phyloP scores from a whole-genome alignment of 2,113 vertebrate genomes.

The Corvus cornix region DNA sequence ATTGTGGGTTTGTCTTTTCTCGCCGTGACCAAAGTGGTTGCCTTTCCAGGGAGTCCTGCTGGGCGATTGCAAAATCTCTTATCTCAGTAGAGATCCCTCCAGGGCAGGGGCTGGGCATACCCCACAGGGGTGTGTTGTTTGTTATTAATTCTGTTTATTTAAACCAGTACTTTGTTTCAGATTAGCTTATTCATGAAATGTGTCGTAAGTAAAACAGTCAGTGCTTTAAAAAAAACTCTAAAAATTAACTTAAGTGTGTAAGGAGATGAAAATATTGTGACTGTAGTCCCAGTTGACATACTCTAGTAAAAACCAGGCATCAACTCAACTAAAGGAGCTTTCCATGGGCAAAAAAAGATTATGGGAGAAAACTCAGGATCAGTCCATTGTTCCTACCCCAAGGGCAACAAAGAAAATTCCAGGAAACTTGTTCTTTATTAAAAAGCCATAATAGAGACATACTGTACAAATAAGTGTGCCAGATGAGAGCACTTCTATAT shows the following conservation, averaged over 20 bases:
- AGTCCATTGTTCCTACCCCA: background rate
- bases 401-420: background rate
- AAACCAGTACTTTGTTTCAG: background rate
- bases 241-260: background rate
- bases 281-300: background rate
- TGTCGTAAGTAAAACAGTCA: background rate
- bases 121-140: background rate
- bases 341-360: background rate
- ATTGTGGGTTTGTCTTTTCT: no score
- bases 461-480: slow-evolving; percentile 4
- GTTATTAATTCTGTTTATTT: background rate
- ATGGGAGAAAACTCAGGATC: background rate
- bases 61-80: no score
- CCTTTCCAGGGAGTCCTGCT: no score
- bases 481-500: slow-evolving; percentile 29
- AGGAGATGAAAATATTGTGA: background rate
- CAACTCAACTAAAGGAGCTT: background rate
- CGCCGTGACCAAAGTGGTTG: no score
- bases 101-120: no score
- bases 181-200: background rate
- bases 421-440: slow-evolving; percentile 43
- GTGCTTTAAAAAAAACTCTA: background rate
- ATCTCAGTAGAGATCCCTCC: no score
- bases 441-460: slow-evolving; percentile 6
- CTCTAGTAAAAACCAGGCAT: background rate